Conservation (phyloP, 92 coral and sea anemone species). For the Epizoanthus stellaris region DNA sequence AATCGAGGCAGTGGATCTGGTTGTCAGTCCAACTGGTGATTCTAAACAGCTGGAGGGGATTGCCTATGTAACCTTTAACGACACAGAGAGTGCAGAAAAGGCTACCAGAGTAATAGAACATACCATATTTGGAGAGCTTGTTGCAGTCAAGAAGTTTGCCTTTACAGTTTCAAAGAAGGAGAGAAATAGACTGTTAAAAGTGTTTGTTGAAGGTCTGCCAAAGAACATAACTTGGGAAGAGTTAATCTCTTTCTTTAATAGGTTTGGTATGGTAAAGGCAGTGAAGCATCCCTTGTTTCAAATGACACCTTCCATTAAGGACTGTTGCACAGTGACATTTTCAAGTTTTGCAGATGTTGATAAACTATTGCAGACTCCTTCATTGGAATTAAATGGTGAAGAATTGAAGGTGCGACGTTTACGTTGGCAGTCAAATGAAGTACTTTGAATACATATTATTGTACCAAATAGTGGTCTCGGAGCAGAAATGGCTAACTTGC, state of each 20-base stretch:
- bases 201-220: conserved; percentile 36
- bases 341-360: conserved; percentile 38
- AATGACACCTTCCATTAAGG: conserved; percentile 2
- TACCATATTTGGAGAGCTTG: conserved; percentile 36
- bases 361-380: conserved; percentile 2
- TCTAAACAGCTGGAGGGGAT: conserved; percentile 1
- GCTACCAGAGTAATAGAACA: conserved; percentile 22
- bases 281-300: conserved; percentile 12
- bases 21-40: neutral
- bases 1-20: conserved; percentile 24
- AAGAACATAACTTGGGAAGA: conserved; percentile 13
- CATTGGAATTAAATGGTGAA: conserved; percentile 6
- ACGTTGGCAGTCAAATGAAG: conserved; percentile 10
- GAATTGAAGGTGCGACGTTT: conserved; percentile 21
- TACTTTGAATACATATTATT: neutral
- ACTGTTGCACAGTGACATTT: conserved; percentile 27
- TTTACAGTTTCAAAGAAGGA: conserved; percentile 10
- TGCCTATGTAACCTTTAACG: conserved; percentile 20
- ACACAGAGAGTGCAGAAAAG: neutral
- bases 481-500: too few relatives aligned
- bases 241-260: conserved; percentile 11
- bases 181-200: conserved; percentile 18
- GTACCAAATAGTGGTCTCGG: too few relatives aligned
- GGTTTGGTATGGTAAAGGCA: conserved; percentile 17
- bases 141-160: conserved; percentile 34